Base-by-base conservation (phyloP, 2,113 vertebrate genomes). In the Chlamydotis undulata region DNA sequence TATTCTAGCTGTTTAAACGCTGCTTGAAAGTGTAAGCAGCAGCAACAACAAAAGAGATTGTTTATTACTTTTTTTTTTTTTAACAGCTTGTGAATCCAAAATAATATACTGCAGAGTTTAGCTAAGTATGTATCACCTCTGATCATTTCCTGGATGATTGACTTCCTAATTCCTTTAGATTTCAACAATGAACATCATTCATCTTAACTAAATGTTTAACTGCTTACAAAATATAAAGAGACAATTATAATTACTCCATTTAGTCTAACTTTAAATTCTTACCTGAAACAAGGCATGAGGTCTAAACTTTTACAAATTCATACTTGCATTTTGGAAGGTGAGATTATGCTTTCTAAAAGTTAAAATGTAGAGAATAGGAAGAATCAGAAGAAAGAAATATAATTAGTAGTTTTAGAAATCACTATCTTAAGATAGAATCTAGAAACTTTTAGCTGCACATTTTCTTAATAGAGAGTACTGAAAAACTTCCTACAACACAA, bases 101-200 rank as follows among this genome's bases (percentile, higher is more conserved):
- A 28, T 4, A 3, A 24, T 53, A 7, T 65, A 74, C 43, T 41
- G 52, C 28, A 35, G 37, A 23, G 26, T 73, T 28, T 87, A 39
- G 41, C 13, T 85, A 75, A 25, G 11, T 25, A 41, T 65, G 7
- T 63, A 79, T 65, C 57, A 83, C 25, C 67, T 83, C 63, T 16
- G 76, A 39, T 81, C 0, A 67, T 31, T 85, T 91, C 41, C 74
- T 76, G 87, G 57, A 82, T 79, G 61, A 69, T 3, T 69, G 87
- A 91, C 79, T 89, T 91, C 65, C 89, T 82, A 79, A 79, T 87
- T 82, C 50, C 45, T 87, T 94, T 85, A 80, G n/a, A 73, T 90
- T 92, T 80, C 37, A 75, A 60, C 49, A 61, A 22, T 29, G 61
- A 89, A 71, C 17, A 75, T 64, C 56, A 71, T 82, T 94, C 43